Evolutionary conservation across 2,888 invertebrate genomes (phyloP), one percentile per base, ranked within the genome.

Genomic region (Cylloceria caligata): DNA sequence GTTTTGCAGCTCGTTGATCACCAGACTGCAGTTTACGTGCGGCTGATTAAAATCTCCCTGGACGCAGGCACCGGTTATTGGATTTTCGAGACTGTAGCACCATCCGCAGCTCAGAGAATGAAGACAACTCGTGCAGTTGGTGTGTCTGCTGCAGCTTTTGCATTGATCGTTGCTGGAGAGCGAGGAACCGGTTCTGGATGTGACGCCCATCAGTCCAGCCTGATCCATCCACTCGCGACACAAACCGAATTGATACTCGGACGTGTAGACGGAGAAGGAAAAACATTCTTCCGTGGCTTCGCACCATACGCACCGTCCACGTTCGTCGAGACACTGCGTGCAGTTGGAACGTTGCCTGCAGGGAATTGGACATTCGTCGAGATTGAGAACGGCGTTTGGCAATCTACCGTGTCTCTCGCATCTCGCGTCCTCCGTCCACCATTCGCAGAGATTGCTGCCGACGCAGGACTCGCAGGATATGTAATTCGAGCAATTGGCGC

Each of bases 181-280:
- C 1, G 90, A 87, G 0, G 90, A 90, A 7, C 87, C 87, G 0
- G 86, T 87, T 64, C 92, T 85, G 0, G 92, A 91, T 0, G 92
- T 92, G 3, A 92, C 92, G 9, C 92, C 92, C 92, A 93, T 92
- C 4, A 92, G 85, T 11, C 92, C 95, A 0, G 96, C 95, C 88
- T 97, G 96, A 93, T 98, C 98, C 80, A 98, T 95, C 98, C 98
- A 98, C 91, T 98, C 97, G 47, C 97, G 95, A 89, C 98, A 99
- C 89, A 97, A 94, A 0, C 98, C 99, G 93, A 98, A 98, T 90
- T 98, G 97, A 93, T 97, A 98, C 90, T 98, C 97, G 86, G 98
- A 97, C 6, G 98, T 98, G 93, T 98, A 98, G 0, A 98, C 97
- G n/a, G 98, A 97, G 93, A 99, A 98, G 85, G 98, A 97, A 91